Conservation (phyloP, 2,797 vertebrate genomes). For the Gymnothorax javanicus region DNA sequence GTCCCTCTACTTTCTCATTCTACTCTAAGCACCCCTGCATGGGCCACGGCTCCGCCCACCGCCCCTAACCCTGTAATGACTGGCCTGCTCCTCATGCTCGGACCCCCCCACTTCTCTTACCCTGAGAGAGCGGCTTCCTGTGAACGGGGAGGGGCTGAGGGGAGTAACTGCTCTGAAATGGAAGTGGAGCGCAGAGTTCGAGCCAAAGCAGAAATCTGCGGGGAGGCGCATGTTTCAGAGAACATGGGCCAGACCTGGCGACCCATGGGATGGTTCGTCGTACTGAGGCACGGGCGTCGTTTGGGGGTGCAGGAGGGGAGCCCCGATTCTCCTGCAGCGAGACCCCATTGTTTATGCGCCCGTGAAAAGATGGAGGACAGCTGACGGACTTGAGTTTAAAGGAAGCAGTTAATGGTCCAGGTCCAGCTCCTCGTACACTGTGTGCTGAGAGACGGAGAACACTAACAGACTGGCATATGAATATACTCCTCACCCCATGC, state of each 20-base stretch:
- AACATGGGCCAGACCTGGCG: not conserved
- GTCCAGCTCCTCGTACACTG: conserved; percentile 73
- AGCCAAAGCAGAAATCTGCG: not conserved
- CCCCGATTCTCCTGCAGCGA: conserved; percentile 70
- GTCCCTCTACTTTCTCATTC: conserved; percentile 56
- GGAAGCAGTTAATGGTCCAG: conserved; percentile 50
- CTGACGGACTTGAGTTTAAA: conserved; percentile 50
- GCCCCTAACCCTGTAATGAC: too few species aligned
- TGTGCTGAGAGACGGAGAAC: conserved; percentile 79
- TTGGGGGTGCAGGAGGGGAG: conserved; percentile 34
- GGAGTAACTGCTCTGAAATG: not conserved
- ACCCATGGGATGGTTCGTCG: not conserved
- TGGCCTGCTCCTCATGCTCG: too few species aligned
- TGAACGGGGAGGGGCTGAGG: not conserved
- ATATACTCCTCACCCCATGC: conserved; percentile 85
- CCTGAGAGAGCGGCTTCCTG: conserved; percentile 44
- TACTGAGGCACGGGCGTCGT: conserved; percentile 32
- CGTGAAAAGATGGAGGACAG: conserved; percentile 58
- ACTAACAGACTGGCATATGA: conserved; percentile 78
- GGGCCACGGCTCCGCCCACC: too few species aligned
- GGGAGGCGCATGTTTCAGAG: conserved; percentile 36
- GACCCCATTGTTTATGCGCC: conserved; percentile 74
- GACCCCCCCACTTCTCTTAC: not conserved
- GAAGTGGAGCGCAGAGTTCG: not conserved
- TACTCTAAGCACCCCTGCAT: conserved; percentile 65